phyloP scores from a whole-genome alignment of 2,797 vertebrate species.

The Phrynocephalus forsythii region DNA sequence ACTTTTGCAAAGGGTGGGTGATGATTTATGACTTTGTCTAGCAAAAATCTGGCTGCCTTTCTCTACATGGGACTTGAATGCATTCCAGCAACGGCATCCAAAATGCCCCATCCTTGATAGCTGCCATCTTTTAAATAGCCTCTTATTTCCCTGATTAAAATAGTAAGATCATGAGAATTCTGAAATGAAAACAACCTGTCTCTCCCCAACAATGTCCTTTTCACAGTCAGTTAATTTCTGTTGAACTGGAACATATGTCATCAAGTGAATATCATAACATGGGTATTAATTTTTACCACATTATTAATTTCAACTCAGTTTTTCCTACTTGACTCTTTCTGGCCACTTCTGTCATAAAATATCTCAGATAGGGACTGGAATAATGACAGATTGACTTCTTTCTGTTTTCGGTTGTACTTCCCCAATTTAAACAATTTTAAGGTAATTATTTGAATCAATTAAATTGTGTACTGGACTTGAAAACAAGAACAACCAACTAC shows the following conservation, averaged over 20 bases:
- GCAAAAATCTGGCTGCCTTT: constrained; percentile 48
- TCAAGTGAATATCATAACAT: too few relatives aligned
- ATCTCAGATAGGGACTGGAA: not conserved
- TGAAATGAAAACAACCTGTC: constrained; percentile 13
- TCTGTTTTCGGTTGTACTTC: not conserved
- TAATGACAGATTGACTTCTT: not conserved
- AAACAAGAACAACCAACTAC: too few relatives aligned
- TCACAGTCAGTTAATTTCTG: not conserved
- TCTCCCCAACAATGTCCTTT: too few relatives aligned
- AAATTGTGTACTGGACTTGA: too few relatives aligned
- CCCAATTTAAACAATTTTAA: too few relatives aligned
- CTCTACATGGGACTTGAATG: constrained; percentile 46
- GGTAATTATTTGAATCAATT: too few relatives aligned
- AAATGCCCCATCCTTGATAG: not conserved
- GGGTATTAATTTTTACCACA: not conserved
- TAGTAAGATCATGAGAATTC: not conserved
- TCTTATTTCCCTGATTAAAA: constrained; percentile 58
- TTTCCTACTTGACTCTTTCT: not conserved
- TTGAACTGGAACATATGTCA: too few relatives aligned
- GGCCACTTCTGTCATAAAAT: not conserved
- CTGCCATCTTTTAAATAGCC: constrained; percentile 34
- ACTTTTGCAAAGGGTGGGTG: constrained; percentile 59
- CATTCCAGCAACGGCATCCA: constrained; percentile 43
- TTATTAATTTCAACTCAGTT: not conserved
- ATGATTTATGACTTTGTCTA: constrained; percentile 67